Evolutionary conservation across 1,140 invertebrate genomes (phyloP).

Genomic region (Drosophila tani): DNA sequence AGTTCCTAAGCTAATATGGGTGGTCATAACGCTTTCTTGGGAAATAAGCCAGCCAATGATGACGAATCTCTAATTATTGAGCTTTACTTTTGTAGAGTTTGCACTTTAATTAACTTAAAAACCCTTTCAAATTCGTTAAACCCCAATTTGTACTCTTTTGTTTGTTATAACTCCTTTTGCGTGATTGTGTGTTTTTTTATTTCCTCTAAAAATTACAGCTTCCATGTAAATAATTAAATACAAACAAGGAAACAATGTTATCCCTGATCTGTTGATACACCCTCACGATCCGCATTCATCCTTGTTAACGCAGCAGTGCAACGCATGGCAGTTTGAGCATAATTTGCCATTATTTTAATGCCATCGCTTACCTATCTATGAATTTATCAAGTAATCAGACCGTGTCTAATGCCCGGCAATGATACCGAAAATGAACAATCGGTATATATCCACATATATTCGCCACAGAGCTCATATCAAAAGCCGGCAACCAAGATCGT

Average conservation of each 20-base stretch:
- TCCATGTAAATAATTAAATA: neutral
- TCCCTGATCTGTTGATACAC: slow-evolving; percentile 1
- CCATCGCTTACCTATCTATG: slow-evolving; percentile 68
- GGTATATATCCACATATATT: slow-evolving; percentile 8
- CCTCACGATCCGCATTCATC: neutral
- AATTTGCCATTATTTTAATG: slow-evolving; percentile 71
- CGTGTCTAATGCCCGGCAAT: slow-evolving; percentile 75
- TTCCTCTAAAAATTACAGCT: too few relatives aligned
- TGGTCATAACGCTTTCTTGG: neutral
- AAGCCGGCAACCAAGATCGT: slow-evolving; percentile 50
- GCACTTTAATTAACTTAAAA: neutral
- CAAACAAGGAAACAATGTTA: slow-evolving; percentile 5
- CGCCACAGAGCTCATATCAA: slow-evolving; percentile 21
- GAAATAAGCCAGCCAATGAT: neutral
- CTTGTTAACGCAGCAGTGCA: slow-evolving; percentile 18
- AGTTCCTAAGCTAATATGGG: slow-evolving; percentile 7
- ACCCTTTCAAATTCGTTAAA: too few relatives aligned
- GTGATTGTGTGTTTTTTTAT: too few relatives aligned
- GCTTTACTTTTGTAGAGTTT: neutral
- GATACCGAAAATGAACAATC: slow-evolving; percentile 59
- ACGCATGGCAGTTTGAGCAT: slow-evolving; percentile 42
- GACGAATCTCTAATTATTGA: neutral
- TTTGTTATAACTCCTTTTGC: too few relatives aligned
- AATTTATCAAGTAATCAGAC: slow-evolving; percentile 79
- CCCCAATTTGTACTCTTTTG: too few relatives aligned